Conservation (phyloP, 2,797 vertebrate species). For the Bradypodion ventrale region DNA sequence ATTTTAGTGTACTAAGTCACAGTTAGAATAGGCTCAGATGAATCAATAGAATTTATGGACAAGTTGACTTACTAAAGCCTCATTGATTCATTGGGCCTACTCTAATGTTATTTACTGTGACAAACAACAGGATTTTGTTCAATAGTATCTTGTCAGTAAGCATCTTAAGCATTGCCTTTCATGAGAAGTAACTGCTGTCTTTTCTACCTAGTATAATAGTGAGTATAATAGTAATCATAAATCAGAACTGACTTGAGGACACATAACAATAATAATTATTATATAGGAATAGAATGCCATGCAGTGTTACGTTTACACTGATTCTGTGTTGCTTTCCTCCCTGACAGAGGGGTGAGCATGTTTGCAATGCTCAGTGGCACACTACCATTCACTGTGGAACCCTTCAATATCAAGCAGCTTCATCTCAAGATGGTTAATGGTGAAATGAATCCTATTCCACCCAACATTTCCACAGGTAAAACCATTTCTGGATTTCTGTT, state of each 20-base stretch:
- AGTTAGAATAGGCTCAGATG: too few relatives aligned
- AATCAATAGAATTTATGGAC: too few relatives aligned
- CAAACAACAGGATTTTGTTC: too few relatives aligned
- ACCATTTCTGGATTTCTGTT: slow-evolving; percentile 22
- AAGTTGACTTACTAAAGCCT: too few relatives aligned
- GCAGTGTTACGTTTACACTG: slow-evolving; percentile 17
- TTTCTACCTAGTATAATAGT: neutral
- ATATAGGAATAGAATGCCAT: neutral
- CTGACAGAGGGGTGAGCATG: slow-evolving; percentile 82
- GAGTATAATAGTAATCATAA: too few relatives aligned
- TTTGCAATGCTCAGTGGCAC: slow-evolving; percentile 87
- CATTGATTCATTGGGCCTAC: too few relatives aligned
- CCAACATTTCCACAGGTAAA: slow-evolving; percentile 83
- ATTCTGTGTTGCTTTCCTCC: slow-evolving; percentile 31
- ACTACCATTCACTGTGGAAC: slow-evolving; percentile 83
- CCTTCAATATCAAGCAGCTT: slow-evolving; percentile 87
- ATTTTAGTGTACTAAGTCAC: too few relatives aligned
- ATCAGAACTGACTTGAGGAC: too few relatives aligned
- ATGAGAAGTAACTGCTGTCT: neutral
- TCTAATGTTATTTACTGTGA: too few relatives aligned
- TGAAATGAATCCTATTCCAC: slow-evolving; percentile 81
- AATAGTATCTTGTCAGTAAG: too few relatives aligned
- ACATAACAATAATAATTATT: too few relatives aligned
- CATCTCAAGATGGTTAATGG: slow-evolving; percentile 86
- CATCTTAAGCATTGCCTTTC: neutral